Percentiles rank a stretch among this genome's conserved stretches.
Evolutionary conservation across 2,888 invertebrate species (phyloP).

Genomic region (Microctonus hyperodae): DNA sequence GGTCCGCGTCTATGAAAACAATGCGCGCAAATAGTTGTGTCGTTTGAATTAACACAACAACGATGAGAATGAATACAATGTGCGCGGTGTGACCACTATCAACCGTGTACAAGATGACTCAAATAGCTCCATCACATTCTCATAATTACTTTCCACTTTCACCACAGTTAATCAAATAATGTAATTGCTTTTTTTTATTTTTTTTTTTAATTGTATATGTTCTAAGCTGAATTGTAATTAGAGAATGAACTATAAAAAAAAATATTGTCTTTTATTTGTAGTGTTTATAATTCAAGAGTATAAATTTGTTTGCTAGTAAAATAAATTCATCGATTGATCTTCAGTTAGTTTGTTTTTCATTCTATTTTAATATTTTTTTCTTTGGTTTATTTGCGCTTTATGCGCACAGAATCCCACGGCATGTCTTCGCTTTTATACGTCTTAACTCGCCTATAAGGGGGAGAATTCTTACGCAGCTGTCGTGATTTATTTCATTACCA

Average conservation of each 20-base stretch:
- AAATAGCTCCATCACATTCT: background rate
- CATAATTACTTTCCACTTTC: slow-evolving; percentile 23
- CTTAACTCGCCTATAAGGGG: slow-evolving; percentile 4
- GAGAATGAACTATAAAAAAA: no score
- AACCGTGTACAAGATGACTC: background rate
- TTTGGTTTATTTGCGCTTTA: slow-evolving; percentile 9
- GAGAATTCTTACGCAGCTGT: slow-evolving; percentile 22
- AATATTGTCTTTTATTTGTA: background rate
- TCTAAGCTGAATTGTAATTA: background rate
- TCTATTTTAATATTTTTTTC: background rate
- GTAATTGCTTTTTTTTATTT: background rate
- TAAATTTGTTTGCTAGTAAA: background rate
- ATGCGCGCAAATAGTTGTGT: slow-evolving; percentile 35
- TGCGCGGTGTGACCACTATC: background rate
- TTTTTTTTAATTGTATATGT: background rate
- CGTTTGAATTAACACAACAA: slow-evolving; percentile 39
- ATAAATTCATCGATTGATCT: slow-evolving; percentile 26
- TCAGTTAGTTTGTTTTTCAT: background rate
- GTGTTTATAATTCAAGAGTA: background rate
- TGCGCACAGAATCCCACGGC: slow-evolving; percentile 22
- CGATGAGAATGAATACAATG: slow-evolving; percentile 1
- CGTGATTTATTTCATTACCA: slow-evolving; percentile 34
- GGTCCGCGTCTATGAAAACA: slow-evolving; percentile 15
- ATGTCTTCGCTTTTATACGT: slow-evolving; percentile 3
- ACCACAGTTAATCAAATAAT: background rate